Conservation (phyloP, 1,140 invertebrate genomes). For the Musca domestica region DNA sequence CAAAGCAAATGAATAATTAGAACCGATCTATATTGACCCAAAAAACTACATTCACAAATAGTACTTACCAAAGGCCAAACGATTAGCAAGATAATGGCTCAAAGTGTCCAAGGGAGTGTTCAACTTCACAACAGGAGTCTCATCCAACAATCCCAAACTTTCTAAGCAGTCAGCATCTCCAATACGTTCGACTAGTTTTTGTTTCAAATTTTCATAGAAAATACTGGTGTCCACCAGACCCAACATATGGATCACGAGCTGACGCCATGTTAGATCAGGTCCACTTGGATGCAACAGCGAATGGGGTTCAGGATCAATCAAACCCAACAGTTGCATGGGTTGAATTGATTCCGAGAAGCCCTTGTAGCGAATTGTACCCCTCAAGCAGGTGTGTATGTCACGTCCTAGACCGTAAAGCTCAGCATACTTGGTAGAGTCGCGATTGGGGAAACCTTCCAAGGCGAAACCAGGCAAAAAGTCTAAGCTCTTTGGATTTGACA, state of each 20-base stretch:
- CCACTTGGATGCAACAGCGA: constrained; percentile 89
- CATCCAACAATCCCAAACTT: constrained; percentile 82
- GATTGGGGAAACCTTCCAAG: constrained; percentile 92
- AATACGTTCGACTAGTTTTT: constrained; percentile 72
- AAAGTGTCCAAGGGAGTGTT: constrained; percentile 90
- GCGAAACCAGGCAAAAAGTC: constrained; percentile 96
- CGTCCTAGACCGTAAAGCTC: constrained; percentile 79
- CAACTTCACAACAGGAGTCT: constrained; percentile 78
- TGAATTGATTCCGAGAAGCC: constrained; percentile 86
- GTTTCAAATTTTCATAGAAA: constrained; percentile 90
- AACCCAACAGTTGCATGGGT: constrained; percentile 80
- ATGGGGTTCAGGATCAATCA: constrained; percentile 84
- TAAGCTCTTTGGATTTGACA: constrained; percentile 74
- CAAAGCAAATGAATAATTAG: constrained; percentile 37
- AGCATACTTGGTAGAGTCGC: constrained; percentile 90
- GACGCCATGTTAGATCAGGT: constrained; percentile 94
- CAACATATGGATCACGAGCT: constrained; percentile 82
- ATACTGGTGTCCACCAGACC: constrained; percentile 83
- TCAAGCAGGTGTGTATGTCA: constrained; percentile 82
- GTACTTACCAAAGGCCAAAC: constrained; percentile 76
- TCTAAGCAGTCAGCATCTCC: constrained; percentile 75
- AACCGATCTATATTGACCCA: background rate
- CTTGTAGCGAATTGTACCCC: constrained; percentile 88
- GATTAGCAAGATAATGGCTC: constrained; percentile 84
- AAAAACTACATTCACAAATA: constrained; percentile 18